Evolutionary conservation across 2,113 vertebrate genomes (phyloP), one percentile per base, ranked within the genome.

Genomic region (Romanogobio albipinnatus): DNA sequence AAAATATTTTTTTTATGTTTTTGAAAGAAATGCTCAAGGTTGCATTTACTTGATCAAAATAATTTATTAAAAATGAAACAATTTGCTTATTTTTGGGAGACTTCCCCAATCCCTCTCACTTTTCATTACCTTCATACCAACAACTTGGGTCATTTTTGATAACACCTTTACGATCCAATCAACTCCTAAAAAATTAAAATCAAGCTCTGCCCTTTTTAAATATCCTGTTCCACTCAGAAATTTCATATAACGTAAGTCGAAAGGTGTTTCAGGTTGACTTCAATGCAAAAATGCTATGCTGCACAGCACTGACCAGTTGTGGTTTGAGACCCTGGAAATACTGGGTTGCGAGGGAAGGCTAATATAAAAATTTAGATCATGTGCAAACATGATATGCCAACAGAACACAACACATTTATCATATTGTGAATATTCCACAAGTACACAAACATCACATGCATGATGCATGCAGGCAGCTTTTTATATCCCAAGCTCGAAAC

Each of bases 381-480:
- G 56, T 26, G 22, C 45, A 36, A 76, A 49, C 8, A 14, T 45
- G 3, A 79, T 62, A 45, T 59, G 49, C 26, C 59, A 80, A 64
- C 7, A 29, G 10, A n/a, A 4, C 71, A 47, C 43, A 49, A 33
- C 19, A 51, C 26, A 53, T 19, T 47, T 22, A 58, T 47, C 47
- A 59, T 47, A 39, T 39, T 24, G 14, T 61, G 33, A 43, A 53
- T 43, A 49, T 43, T 56, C 26, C 84, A 11, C 77, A 24, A 39
- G 15, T 33, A 71, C 14, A 58, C 22, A 70, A 58, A 70, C 61
- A 85, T 77, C 66, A 49, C 79, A 85, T 71, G 45, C 76, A 74
- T 79, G 62, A 68, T 81, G n/a, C 33, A 81, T 19, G 56, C 39
- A 80, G 61, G 10, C 83, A 84, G 56, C 29, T 26, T 53, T 71